These are phyloP conservation scores for Melanargia galathea DNA, from an alignment of 2,888 invertebrate genomes.

Conservation along the genomic window DNA sequence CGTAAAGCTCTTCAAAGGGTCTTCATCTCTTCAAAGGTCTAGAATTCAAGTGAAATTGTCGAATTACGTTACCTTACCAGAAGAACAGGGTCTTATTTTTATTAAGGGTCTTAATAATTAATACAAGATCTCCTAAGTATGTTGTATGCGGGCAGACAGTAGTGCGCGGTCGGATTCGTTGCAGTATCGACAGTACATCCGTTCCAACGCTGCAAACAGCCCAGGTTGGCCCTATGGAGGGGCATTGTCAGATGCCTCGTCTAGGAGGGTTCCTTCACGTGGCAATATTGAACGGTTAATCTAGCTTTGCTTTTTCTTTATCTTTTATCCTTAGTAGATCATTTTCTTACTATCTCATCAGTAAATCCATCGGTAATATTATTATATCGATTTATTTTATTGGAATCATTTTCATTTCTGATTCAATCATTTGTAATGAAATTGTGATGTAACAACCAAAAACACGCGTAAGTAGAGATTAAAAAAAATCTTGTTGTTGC, in stretches of 20 bases:
- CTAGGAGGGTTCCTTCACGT: neutral
- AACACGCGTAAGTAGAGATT: neutral
- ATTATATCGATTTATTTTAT: neutral
- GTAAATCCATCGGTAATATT: neutral
- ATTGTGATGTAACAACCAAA: neutral
- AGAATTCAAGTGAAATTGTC: too few relatives aligned
- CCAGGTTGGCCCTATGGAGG: neutral
- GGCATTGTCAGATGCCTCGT: neutral
- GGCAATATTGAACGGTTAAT: constrained; percentile 2
- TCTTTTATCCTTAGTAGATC: neutral
- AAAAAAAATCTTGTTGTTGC: neutral
- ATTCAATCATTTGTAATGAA: neutral
- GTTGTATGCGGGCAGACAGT: constrained; percentile 68
- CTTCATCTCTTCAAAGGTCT: too few relatives aligned
- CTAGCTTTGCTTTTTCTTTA: neutral
- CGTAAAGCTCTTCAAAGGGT: too few relatives aligned
- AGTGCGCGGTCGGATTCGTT: constrained; percentile 44
- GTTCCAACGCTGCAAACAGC: neutral
- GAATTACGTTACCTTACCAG: too few relatives aligned
- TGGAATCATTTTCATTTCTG: neutral
- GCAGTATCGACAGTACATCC: neutral
- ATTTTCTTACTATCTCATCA: neutral
- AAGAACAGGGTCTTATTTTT: too few relatives aligned
- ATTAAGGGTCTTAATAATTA: neutral
- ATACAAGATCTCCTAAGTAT: constrained; percentile 39